Evolutionary conservation across 2,113 vertebrate genomes (phyloP), one percentile per base, ranked within the genome.

Genomic region (Aptenodytes patagonicus): DNA sequence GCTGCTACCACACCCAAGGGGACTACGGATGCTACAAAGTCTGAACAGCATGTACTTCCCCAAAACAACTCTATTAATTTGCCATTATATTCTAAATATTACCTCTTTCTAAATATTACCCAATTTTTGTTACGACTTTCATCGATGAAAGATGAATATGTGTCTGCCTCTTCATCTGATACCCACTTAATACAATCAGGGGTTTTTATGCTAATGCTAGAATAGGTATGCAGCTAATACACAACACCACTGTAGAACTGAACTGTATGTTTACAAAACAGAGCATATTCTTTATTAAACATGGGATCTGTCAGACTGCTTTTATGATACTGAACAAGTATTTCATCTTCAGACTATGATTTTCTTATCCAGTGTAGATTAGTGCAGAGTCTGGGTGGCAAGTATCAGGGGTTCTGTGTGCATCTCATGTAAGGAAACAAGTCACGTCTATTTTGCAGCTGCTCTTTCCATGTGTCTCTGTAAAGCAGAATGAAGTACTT

Each of bases 401-500:
- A 8, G 31, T 46, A 10, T 49, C 32, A 28, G 32, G 17, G 5
- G 9, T 31, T 68, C 32, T 9, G 7, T n/a, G 22, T n/a, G 25
- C 13, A 1, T n/a, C 58, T 77, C 4, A 2, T 3, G 6, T 24
- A 60, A 31, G 44, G 42, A 34, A 70, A 54, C 16, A 71, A 12
- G 28, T 46, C 25, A 29, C 31, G 10, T 52, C 64, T 95, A 18
- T 31, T 94, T 97, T 73, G 94, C 90, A 81, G 82, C 32, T 87
- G 55, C 95, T 97, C 89, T 98, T 87, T 98, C 98, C 93, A 90
- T 55, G 76, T 99, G 98, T 86, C 97, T 99, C 60, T 94, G 93
- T 90, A 99, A 71, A 25, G 98, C 98, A 72, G 97, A 96, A 55
- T 75, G 93, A 86, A 99, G 98, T 54, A 99, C 98, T 22, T 98